Percentiles rank a stretch among this genome's conserved stretches.
phyloP scores from a whole-genome alignment of 2,113 vertebrate genomes.

The Podocnemis expansa region DNA sequence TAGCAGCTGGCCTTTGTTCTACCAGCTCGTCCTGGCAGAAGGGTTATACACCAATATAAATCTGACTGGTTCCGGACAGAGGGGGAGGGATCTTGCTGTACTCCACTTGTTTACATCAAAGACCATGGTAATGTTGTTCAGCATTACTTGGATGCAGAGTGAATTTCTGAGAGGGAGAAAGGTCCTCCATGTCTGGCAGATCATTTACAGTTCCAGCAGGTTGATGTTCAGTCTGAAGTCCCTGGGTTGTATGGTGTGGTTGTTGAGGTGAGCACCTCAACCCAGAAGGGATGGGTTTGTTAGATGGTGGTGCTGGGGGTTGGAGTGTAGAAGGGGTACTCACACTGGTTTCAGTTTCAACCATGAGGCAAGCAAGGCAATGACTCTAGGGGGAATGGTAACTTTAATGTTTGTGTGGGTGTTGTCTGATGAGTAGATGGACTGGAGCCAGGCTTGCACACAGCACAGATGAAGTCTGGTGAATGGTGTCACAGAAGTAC shows the following conservation, averaged over 20 bases:
- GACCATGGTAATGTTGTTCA: background rate
- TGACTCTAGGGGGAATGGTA: background rate
- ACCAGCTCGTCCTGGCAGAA: no score
- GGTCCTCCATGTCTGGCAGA: no score
- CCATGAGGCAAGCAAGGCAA: background rate
- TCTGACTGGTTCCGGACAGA: background rate
- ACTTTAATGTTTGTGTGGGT: background rate
- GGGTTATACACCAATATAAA: background rate
- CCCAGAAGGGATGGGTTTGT: background rate
- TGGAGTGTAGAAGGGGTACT: background rate
- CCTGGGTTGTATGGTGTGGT: background rate
- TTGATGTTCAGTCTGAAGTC: background rate
- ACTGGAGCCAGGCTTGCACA: background rate
- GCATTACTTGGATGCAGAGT: background rate
- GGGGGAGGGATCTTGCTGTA: background rate
- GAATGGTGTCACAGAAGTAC: background rate
- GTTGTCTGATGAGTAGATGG: background rate
- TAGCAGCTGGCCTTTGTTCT: no score
- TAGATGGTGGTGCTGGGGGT: background rate
- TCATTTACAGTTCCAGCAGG: no score
- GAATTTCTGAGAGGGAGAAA: no score
- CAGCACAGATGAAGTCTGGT: background rate
- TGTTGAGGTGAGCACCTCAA: background rate
- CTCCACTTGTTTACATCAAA: background rate
- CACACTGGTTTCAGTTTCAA: background rate